These are phyloP conservation scores for Lasaia peninsularis DNA, from an alignment of 1,140 invertebrate genomes.

Conservation along the genomic window DNA sequence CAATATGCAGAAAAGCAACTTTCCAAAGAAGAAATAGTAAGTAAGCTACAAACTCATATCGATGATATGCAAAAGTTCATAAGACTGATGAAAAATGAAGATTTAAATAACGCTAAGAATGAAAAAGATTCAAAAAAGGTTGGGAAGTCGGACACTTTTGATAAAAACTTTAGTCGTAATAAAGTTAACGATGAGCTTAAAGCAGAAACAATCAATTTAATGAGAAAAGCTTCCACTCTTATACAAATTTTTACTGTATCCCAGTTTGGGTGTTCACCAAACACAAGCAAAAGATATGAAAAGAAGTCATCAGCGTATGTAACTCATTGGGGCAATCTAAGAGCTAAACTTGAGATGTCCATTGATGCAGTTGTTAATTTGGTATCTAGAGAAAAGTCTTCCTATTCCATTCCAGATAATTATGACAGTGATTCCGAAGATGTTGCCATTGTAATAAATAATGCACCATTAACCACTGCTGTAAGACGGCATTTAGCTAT, in stretches of 20 bases:
- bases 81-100: constrained; percentile 94
- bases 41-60: constrained; percentile 97
- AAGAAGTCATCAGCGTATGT: constrained; percentile 82
- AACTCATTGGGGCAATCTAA: constrained; percentile 95
- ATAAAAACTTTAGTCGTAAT: constrained; percentile 77
- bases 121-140: constrained; percentile 78
- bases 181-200: constrained; percentile 65
- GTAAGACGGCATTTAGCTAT: constrained; percentile 95
- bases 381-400: constrained; percentile 74
- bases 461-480: constrained; percentile 84
- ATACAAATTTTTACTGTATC: constrained; percentile 95
- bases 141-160: constrained; percentile 79
- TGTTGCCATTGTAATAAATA: constrained; percentile 65
- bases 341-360: constrained; percentile 94
- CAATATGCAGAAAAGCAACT: constrained; percentile 95
- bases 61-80: constrained; percentile 98
- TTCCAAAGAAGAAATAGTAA: constrained; percentile 91
- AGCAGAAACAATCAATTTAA: constrained; percentile 85
- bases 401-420: constrained; percentile 62
- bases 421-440: constrained; percentile 79
- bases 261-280: constrained; percentile 95
- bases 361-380: constrained; percentile 87
- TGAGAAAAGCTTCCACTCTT: constrained; percentile 91
- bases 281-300: constrained; percentile 94
- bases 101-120: constrained; percentile 80